Evolutionary conservation across 2,797 vertebrate species (phyloP).

Genomic region (Adrianichthys oophorus): DNA sequence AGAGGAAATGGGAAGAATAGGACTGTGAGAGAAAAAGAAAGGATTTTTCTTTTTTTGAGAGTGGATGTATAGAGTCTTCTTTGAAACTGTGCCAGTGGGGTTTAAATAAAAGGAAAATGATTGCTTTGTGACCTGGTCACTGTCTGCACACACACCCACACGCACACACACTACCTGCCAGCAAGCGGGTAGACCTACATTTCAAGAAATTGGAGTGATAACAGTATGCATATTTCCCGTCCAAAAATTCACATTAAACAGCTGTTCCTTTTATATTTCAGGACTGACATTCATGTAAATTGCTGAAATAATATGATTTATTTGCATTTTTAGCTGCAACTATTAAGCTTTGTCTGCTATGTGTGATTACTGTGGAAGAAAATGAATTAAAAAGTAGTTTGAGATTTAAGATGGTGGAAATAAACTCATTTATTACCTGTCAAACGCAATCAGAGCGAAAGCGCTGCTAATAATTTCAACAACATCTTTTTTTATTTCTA

Average conservation of each 20-base stretch:
- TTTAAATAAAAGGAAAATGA: constrained; percentile 45
- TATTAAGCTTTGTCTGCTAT: no score
- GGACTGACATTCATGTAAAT: background rate
- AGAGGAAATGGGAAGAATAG: constrained; percentile 14
- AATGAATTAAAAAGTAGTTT: no score
- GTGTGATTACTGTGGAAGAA: no score
- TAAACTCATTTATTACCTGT: no score
- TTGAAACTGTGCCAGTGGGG: constrained; percentile 41
- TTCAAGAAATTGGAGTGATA: constrained; percentile 40
- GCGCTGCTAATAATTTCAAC: no score
- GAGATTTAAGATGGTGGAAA: no score
- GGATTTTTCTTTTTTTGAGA: constrained; percentile 4
- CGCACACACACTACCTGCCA: constrained; percentile 28
- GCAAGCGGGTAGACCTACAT: constrained; percentile 61
- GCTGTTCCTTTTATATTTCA: background rate
- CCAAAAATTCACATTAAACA: constrained; percentile 27
- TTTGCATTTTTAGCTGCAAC: no score
- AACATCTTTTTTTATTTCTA: constrained; percentile 5
- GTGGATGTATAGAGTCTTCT: constrained; percentile 34
- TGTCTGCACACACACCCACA: background rate
- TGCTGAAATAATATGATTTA: no score
- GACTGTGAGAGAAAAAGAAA: constrained; percentile 1
- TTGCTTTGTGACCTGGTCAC: constrained; percentile 24
- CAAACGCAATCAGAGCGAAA: no score
- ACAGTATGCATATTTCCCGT: constrained; percentile 35